Evolutionary conservation across 2,113 vertebrate genomes (phyloP), one percentile per base, ranked within the genome.

Genomic region (Perca schrenkii): DNA sequence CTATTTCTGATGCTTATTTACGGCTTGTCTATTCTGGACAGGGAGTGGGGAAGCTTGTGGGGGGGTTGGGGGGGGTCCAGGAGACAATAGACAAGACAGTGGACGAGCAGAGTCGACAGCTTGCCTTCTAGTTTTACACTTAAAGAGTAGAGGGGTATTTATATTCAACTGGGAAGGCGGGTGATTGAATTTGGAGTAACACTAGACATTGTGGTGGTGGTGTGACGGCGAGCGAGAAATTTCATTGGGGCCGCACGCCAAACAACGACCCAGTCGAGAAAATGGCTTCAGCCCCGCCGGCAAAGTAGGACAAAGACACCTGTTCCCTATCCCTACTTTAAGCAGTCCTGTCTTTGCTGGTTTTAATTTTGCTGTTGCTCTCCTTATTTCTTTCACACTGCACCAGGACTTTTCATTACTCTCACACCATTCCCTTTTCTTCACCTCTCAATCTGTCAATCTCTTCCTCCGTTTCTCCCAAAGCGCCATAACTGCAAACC

Each of bases 1-100:
- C 97, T 97, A 97, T 97, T 97, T 97, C 94, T 95, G 96, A 95
- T 94, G 92, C 95, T 95, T 92, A 94, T 96, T 93, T 95, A 95
- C 86, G 93, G 94, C 91, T 87, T 65, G 91, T 95, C 94, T 95
- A 94, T 96, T 96, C 95, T 89, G 90, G 94, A 94, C 90, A 58
- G 77, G 74, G 84, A 82, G 85, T 62, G 64, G 84, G 79, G 86
- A 85, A 66, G 83, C 72, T 74, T 70, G 13, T 21, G 47, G 56
- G 54, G 46, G 36, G n/a, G n/a, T n/a, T 17, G 1, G 8, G 47
- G 56, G 54, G 56, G 47, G 40, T 88, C 71, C 85, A 65, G 73
- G 89, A 95, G 94, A 96, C 95, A 96, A 96, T 96, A 94, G 93
- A 93, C 86, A 93, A 93, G 91, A 90, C 73, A 79, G 70, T 76